A percentile compares a stretch with the other conserved stretches of the same genome.
Conservation (phyloP, 1,140 invertebrate species). For the Solenopsis fugax region DNA sequence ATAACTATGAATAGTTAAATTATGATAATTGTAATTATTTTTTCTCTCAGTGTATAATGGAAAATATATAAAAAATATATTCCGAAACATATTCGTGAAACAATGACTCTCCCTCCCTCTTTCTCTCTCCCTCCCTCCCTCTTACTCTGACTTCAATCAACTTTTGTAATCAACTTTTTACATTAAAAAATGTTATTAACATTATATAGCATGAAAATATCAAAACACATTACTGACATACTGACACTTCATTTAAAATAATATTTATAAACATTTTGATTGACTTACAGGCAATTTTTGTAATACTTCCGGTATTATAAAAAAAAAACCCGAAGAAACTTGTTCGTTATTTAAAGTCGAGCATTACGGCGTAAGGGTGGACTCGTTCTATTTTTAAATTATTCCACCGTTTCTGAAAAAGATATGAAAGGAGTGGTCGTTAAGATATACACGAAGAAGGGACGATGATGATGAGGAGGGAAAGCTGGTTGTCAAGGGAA, state of each 20-base stretch:
- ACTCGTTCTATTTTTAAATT: conserved; percentile 25
- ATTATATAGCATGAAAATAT: background rate
- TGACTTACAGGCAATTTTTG: background rate
- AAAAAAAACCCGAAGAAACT: background rate
- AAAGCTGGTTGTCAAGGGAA: background rate
- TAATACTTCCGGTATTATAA: background rate
- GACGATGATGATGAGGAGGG: background rate
- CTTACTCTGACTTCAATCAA: background rate
- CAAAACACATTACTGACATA: too few relatives aligned
- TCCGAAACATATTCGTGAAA: background rate
- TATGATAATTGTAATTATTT: too few relatives aligned
- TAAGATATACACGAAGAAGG: background rate
- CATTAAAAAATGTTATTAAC: background rate
- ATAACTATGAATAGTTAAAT: too few relatives aligned
- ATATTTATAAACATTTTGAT: background rate
- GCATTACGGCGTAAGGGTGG: too few relatives aligned
- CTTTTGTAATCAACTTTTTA: background rate
- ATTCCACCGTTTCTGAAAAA: background rate
- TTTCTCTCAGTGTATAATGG: too few relatives aligned
- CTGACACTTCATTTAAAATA: too few relatives aligned
- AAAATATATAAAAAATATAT: too few relatives aligned
- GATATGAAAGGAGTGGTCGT: background rate
- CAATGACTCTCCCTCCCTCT: background rate
- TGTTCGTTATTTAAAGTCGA: conserved; percentile 14
- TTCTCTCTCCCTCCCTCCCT: background rate